Evolutionary conservation across 2,888 invertebrate genomes (phyloP).

Genomic region (Clitarchus hookeri): DNA sequence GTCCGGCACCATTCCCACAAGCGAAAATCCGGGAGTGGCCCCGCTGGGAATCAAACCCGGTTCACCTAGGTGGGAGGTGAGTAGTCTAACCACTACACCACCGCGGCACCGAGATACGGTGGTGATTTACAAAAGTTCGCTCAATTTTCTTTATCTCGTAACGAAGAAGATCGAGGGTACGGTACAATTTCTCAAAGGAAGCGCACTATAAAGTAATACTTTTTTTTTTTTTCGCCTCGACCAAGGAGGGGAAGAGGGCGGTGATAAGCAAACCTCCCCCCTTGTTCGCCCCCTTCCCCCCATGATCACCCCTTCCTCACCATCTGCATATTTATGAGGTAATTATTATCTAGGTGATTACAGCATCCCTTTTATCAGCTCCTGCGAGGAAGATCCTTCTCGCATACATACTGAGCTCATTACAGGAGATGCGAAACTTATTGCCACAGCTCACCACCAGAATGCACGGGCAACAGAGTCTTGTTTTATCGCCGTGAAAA

Average conservation of each 20-base stretch:
- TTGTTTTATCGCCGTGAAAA: too few relatives aligned
- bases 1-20: too few relatives aligned
- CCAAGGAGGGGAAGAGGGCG: background rate
- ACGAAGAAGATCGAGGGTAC: too few relatives aligned
- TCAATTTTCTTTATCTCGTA: too few relatives aligned
- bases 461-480: background rate
- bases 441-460: background rate
- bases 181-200: too few relatives aligned
- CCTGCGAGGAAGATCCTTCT: background rate
- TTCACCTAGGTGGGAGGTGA: too few relatives aligned
- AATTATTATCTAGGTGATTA: constrained; percentile 5
- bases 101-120: too few relatives aligned
- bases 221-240: background rate
- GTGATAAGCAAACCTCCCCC: background rate
- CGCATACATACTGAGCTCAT: background rate
- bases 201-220: background rate
- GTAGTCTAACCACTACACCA: too few relatives aligned
- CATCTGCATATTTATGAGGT: constrained; percentile 14
- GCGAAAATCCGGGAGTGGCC: too few relatives aligned
- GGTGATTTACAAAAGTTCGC: too few relatives aligned
- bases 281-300: background rate
- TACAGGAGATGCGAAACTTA: background rate
- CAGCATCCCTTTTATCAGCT: constrained; percentile 8
- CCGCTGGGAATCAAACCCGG: too few relatives aligned
- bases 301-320: background rate